Base-by-base conservation (phyloP, 1,140 invertebrate genomes). In the Trissolcus basalis region DNA sequence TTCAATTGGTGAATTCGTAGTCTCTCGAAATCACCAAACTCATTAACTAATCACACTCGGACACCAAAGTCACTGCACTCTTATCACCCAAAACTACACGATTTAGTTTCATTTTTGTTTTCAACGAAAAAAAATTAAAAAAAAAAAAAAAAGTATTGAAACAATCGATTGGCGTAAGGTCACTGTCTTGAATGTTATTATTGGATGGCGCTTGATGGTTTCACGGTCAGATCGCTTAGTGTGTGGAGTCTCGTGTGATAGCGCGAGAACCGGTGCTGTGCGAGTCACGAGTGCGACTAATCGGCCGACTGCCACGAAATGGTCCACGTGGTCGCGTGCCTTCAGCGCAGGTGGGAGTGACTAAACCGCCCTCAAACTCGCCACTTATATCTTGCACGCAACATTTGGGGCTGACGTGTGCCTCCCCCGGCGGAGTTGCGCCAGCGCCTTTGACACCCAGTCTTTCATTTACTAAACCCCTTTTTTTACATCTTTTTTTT, bases 341-440 rank as follows among this genome's bases (percentile, higher is more conserved):
- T 78, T 70, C 73, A 77, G 78, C 83, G 85, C 81, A 87, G 88
- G 87, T 89, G 86, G 86, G 86, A 87, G 85, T 86, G 85, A 87
- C 87, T 83, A 63, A 84, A 81, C 80, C 84, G 81, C 80, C 81
- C 81, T 79, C 80, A 58, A 59, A 65, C 77, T 78, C 61, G 41
- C 49, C 65, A 74, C 48, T 81, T 80, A 80, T 81, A 80, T 63
- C 48, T 65, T 56, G 47, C 49, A 76, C 36, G 71, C 74, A 77
- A 67, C 55, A 47, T 55, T 68, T 13, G 65, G 54, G 67, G 69
- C 33, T 71, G 68, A 13, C 35, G 19, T 54, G 56, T 51, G 60
- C 73, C 77, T 77, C 69, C 78, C 76, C 70, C 35, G 32, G 56
- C 14, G 16, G 58, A 59, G 69, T 65, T 55, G 65, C 55, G 70